Conservation (phyloP, 2,888 invertebrate genomes). For the Agonopterix alstromeriana region DNA sequence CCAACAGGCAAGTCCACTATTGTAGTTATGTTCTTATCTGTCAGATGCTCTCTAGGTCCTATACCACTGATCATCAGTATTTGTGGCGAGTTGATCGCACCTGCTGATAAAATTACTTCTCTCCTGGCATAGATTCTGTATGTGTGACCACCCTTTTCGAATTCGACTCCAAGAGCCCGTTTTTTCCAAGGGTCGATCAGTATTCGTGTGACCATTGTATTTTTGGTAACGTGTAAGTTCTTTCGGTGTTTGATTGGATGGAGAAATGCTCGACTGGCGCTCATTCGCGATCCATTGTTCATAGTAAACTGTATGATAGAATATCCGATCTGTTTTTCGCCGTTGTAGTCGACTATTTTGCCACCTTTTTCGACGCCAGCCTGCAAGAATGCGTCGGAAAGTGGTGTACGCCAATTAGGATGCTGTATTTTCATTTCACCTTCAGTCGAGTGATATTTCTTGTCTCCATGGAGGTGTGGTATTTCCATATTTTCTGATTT, state of each 20-base stretch:
- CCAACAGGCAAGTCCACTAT: conserved; percentile 81
- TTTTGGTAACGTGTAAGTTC: conserved; percentile 79
- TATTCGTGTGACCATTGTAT: conserved; percentile 77
- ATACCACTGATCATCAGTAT: conserved; percentile 89
- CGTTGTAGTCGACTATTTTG: conserved; percentile 78
- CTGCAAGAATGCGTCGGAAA: conserved; percentile 77
- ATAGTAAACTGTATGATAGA: conserved; percentile 81
- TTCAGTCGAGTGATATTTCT: conserved; percentile 74
- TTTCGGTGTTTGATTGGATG: conserved; percentile 73
- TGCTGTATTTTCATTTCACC: conserved; percentile 80
- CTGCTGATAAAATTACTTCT: conserved; percentile 87
- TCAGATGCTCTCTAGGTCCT: conserved; percentile 79
- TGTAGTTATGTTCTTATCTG: conserved; percentile 74
- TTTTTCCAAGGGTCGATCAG: conserved; percentile 69
- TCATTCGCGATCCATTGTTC: conserved; percentile 82
- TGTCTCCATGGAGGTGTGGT: conserved; percentile 62
- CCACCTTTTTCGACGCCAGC: conserved; percentile 81
- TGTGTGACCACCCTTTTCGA: conserved; percentile 68
- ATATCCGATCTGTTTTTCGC: conserved; percentile 81
- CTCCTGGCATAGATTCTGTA: conserved; percentile 64
- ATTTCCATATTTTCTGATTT: conserved; percentile 80
- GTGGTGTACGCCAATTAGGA: conserved; percentile 73
- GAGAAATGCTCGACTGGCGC: conserved; percentile 84
- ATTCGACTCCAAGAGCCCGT: conserved; percentile 76
- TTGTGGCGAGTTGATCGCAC: conserved; percentile 88